phyloP scores from a whole-genome alignment of 2,113 vertebrate species.

The Spermophilus dauricus region DNA sequence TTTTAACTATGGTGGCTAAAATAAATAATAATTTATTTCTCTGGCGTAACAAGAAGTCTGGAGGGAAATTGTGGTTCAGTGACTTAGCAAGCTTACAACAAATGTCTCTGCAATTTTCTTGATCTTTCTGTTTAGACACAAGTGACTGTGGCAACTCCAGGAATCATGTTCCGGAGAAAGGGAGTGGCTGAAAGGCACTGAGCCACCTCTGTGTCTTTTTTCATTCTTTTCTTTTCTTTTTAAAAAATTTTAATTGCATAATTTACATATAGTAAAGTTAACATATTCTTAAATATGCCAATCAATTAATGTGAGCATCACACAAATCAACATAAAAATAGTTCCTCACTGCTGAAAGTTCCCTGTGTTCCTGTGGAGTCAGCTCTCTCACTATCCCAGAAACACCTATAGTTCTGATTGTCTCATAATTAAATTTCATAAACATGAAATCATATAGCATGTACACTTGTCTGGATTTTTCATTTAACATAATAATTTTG shows the following conservation, averaged over 20 bases:
- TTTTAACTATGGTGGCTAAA: too few species aligned
- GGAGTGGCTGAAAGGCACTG: neutral
- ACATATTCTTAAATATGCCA: too few species aligned
- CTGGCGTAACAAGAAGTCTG: neutral
- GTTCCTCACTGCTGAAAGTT: neutral
- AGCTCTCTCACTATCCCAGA: neutral
- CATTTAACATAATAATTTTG: neutral
- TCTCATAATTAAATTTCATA: neutral
- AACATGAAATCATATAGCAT: neutral
- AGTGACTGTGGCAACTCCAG: neutral
- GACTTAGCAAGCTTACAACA: neutral
- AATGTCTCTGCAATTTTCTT: neutral
- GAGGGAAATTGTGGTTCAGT: neutral
- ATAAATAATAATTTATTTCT: neutral
- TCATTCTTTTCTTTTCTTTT: too few species aligned
- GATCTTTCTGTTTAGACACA: neutral
- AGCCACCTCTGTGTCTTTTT: neutral
- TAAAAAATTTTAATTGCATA: too few species aligned
- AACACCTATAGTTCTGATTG: neutral
- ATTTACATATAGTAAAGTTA: too few species aligned
- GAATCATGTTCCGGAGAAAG: neutral
- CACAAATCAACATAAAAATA: slow-evolving; percentile 6
- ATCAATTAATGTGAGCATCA: neutral
- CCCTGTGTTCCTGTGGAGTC: neutral
- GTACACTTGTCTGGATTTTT: slow-evolving; percentile 20